Evolutionary conservation across 2,797 vertebrate species (phyloP), one percentile per base, ranked within the genome.

Genomic region (Bradypodion pumilum): DNA sequence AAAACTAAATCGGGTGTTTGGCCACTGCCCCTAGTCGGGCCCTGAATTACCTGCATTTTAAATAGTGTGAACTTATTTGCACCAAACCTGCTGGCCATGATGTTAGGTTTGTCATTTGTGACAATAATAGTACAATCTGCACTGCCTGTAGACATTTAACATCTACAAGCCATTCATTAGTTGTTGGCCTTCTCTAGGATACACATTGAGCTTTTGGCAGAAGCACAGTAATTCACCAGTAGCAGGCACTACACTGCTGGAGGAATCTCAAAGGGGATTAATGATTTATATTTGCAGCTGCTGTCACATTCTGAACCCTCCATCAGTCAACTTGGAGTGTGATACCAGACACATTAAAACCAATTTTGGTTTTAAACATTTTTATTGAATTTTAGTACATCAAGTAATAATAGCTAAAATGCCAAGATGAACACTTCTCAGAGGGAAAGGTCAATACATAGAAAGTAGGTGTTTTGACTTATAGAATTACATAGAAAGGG

Each of bases 231-330:
- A 49, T n/a, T 60, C 82, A 70, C 74, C 82, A 77, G 2, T 74
- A 44, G 52, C 49, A 70, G 44, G 52, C 49, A 70, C n/a, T n/a
- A n/a, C n/a, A n/a, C 37, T 46, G 40, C 42, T 83, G 74, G 82
- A 83, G 40, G 37, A 70, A 44, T 83, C 65, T 77, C 82, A 70
- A 83, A 83, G 70, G 65, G 40, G 63, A 78, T 83, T 83, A 83
- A 78, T 83, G 65, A 77, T 60, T 78, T 83, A 60, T 69, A 78
- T 56, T 76, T 70, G 37, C 82, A 83, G 65, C 65, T 83, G 74
- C 82, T 78, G 65, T 65, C 74, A 70, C 40, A 27, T 78, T 83
- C 46, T 29, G 15, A 78, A 70, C 21, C 52, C 23, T 83, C 83
- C 52, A 60, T 69, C 76, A 77, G 42, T 52, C 72, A 65, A 12